These are phyloP conservation scores for Pseudomyrmex pallidus DNA, from an alignment of 1,140 invertebrate species.

Conservation along the genomic window DNA sequence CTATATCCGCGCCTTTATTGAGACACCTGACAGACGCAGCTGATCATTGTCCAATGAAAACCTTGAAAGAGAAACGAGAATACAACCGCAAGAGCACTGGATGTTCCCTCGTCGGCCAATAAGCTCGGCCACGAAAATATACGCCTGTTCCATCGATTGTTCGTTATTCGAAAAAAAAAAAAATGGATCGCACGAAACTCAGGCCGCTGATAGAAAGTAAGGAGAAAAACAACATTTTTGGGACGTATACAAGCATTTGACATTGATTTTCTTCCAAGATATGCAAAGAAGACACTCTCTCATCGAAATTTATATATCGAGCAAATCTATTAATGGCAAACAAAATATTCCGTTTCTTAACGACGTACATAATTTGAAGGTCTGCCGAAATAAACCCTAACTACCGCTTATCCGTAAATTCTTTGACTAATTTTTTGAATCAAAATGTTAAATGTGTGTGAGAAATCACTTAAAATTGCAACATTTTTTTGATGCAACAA, in stretches of 20 bases:
- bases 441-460: too few relatives aligned
- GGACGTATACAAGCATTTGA: neutral
- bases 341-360: too few relatives aligned
- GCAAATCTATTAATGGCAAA: too few relatives aligned
- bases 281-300: neutral
- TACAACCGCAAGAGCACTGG: constrained; percentile 62
- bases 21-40: constrained; percentile 72
- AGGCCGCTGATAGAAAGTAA: neutral
- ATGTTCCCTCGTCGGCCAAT: constrained; percentile 58
- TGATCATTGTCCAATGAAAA: constrained; percentile 69
- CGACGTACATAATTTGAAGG: too few relatives aligned
- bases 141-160: constrained; percentile 22
- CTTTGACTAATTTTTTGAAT: too few relatives aligned
- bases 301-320: neutral
- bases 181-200: neutral
- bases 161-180: constrained; percentile 20
- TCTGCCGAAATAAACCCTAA: too few relatives aligned
- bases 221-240: neutral
- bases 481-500: too few relatives aligned
- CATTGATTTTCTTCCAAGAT: neutral
- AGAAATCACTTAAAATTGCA: too few relatives aligned
- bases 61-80: constrained; percentile 49
- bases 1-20: constrained; percentile 65
- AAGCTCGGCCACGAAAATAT: constrained; percentile 24
- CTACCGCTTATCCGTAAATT: too few relatives aligned